These are phyloP conservation scores for Polyploca ridens DNA, from an alignment of 2,888 invertebrate genomes.

Conservation along the genomic window DNA sequence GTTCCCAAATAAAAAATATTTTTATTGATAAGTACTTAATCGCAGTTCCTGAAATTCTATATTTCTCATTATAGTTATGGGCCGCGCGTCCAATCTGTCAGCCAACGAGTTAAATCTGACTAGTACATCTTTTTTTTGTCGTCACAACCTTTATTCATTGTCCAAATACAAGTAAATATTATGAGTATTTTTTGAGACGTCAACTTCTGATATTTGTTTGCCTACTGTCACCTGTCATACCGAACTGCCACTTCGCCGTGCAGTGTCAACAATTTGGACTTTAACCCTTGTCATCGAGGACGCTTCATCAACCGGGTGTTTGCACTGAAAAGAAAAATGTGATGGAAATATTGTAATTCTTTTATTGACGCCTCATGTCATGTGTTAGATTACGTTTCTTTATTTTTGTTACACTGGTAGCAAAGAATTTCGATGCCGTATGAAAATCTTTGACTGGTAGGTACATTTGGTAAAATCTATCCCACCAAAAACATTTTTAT, in stretches of 20 bases:
- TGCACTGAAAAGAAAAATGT: constrained; percentile 37
- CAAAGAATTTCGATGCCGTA: no score
- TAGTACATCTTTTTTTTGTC: no score
- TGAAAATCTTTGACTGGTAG: no score
- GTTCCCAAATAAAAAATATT: no score
- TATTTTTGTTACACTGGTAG: no score
- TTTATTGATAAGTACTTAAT: no score
- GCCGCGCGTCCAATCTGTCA: no score
- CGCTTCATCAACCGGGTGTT: constrained; percentile 33
- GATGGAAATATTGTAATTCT: constrained; percentile 16
- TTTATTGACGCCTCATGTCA: constrained; percentile 13
- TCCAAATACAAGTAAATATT: constrained; percentile 11
- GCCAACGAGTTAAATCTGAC: no score
- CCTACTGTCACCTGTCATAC: constrained; percentile 47
- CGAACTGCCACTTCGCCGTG: constrained; percentile 33
- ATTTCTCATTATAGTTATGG: no score
- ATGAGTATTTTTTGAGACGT: not conserved
- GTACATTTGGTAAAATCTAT: no score
- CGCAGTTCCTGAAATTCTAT: no score
- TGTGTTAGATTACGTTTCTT: not conserved
- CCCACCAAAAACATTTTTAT: no score
- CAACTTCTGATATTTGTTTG: constrained; percentile 36
- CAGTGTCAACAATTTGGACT: constrained; percentile 40
- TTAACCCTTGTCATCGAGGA: constrained; percentile 46
- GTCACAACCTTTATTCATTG: not conserved